These are phyloP conservation scores for Cephalotes varians DNA, from an alignment of 2,888 invertebrate species.

Conservation along the genomic window DNA sequence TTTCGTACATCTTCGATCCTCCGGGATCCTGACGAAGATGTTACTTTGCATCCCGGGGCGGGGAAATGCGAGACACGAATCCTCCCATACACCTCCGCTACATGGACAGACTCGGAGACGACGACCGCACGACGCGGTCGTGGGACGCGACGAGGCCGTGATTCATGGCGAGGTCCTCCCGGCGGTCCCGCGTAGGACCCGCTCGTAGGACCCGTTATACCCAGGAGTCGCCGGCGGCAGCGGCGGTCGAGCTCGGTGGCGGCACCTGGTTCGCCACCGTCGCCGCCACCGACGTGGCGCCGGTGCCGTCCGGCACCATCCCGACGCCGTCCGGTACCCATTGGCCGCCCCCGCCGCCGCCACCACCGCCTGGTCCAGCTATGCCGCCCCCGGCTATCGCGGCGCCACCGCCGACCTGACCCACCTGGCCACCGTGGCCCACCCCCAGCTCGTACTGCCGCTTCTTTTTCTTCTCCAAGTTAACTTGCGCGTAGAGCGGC, in stretches of 20 bases:
- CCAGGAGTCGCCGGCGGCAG: slow-evolving; percentile 86
- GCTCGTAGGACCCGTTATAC: slow-evolving; percentile 81
- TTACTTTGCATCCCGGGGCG: background rate
- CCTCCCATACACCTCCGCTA: slow-evolving; percentile 20
- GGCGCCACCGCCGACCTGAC: slow-evolving; percentile 74
- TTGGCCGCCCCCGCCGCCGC: slow-evolving; percentile 74
- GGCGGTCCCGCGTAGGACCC: slow-evolving; percentile 37
- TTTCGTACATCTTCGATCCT: background rate
- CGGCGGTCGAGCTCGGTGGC: slow-evolving; percentile 82
- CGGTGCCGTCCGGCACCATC: slow-evolving; percentile 71
- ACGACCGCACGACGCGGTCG: background rate
- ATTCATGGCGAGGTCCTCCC: slow-evolving; percentile 22
- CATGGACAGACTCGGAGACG: slow-evolving; percentile 37
- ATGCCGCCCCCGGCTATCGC: slow-evolving; percentile 73
- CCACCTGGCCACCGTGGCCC: slow-evolving; percentile 81
- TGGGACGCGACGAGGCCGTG: slow-evolving; percentile 13
- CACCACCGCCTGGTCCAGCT: slow-evolving; percentile 62
- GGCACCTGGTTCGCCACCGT: slow-evolving; percentile 77
- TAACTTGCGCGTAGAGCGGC: slow-evolving; percentile 89
- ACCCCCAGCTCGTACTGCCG: slow-evolving; percentile 85
- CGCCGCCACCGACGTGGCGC: slow-evolving; percentile 58
- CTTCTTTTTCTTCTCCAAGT: slow-evolving; percentile 89
- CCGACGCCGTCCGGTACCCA: slow-evolving; percentile 75
- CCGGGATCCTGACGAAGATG: background rate
- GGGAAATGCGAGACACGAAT: background rate